Conservation (phyloP, 2,113 vertebrate species). For the Oenanthe oenanthe region DNA sequence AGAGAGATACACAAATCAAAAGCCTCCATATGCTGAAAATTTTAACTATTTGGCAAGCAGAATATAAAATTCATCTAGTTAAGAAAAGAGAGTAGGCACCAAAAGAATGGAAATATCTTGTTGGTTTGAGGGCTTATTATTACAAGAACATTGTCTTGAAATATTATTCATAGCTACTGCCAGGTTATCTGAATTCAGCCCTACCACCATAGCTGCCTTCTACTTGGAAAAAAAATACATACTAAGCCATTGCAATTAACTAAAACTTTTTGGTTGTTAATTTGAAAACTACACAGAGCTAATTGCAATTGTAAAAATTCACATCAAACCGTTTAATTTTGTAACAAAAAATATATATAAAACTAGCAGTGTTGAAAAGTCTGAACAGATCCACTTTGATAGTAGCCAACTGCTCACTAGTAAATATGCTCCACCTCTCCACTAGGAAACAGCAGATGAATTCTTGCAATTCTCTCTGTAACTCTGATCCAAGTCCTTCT, state of each 20-base stretch:
- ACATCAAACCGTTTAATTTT: neutral
- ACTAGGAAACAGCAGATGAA: slow-evolving; percentile 7
- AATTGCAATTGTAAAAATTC: neutral
- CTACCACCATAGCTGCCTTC: neutral
- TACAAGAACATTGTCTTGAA: neutral
- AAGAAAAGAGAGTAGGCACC: neutral
- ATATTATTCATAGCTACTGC: neutral
- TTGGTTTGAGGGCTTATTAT: neutral
- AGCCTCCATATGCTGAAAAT: neutral
- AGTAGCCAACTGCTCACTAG: neutral
- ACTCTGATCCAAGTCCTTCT: slow-evolving; percentile 7
- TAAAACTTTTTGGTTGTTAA: neutral
- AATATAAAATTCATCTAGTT: neutral
- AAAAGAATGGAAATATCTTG: neutral
- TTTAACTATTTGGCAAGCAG: neutral
- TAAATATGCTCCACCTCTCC: slow-evolving; percentile 5
- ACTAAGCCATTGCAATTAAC: neutral
- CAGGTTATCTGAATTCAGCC: neutral
- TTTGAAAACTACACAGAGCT: neutral
- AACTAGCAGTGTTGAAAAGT: neutral
- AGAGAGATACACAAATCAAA: neutral
- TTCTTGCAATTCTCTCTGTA: slow-evolving; percentile 18
- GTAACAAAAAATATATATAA: neutral
- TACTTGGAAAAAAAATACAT: neutral
- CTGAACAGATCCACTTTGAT: neutral